Evolutionary conservation across 2,888 invertebrate genomes (phyloP).

Genomic region (Smittia aterrima): DNA sequence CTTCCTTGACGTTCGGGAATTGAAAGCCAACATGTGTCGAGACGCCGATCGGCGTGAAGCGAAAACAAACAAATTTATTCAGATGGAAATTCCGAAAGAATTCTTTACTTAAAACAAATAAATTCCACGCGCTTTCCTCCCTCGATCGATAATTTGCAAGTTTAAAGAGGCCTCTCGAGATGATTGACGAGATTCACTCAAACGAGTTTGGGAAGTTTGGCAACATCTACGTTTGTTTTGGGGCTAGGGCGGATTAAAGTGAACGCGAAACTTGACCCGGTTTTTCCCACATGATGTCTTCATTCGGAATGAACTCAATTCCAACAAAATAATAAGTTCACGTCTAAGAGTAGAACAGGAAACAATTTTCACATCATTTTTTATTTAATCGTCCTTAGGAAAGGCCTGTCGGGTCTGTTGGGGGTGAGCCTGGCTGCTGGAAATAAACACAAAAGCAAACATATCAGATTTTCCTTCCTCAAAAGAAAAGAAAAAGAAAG

Average conservation of each 20-base stretch:
- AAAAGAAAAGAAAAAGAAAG: neutral
- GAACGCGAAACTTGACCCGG: neutral
- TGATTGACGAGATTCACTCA: neutral
- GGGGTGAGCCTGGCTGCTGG: neutral
- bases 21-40: too few species aligned
- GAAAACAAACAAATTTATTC: neutral
- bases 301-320: neutral
- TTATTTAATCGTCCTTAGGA: constrained; percentile 33
- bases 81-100: neutral
- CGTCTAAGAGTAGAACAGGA: neutral
- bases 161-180: too few species aligned
- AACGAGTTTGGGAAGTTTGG: neutral
- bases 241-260: neutral
- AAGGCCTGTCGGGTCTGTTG: neutral
- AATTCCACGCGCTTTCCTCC: neutral
- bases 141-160: neutral
- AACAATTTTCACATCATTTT: constrained; percentile 40
- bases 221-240: neutral
- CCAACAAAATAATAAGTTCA: neutral
- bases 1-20: neutral
- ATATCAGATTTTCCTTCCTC: neutral
- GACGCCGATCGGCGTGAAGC: too few species aligned
- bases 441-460: neutral
- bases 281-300: constrained; percentile 9
- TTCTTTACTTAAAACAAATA: neutral